Evolutionary conservation across 2,888 invertebrate genomes (phyloP).

Genomic region (Mythimna loreyi): DNA sequence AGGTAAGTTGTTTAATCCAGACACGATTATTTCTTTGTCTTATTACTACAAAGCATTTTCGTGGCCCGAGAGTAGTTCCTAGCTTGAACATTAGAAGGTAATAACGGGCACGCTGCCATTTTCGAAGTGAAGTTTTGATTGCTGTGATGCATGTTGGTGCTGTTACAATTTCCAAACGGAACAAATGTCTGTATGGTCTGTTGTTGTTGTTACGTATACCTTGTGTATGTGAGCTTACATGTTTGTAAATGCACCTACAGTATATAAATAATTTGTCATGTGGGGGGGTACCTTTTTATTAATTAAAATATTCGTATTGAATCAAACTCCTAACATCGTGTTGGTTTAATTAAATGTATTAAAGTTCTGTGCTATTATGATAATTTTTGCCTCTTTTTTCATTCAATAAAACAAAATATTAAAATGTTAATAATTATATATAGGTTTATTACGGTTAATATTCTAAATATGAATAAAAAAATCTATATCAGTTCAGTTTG

Average conservation of each 20-base stretch:
- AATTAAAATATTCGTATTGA: background rate
- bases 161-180: too few species aligned
- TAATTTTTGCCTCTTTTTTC: background rate
- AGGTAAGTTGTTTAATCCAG: conserved; percentile 33
- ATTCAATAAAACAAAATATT: background rate
- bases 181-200: too few species aligned
- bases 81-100: too few species aligned
- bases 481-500: background rate
- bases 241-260: too few species aligned
- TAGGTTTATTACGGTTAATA: background rate
- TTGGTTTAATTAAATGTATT: background rate
- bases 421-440: background rate
- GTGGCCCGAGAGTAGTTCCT: background rate
- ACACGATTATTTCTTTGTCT: background rate
- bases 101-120: background rate
- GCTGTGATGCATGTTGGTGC: too few species aligned
- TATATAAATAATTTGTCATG: too few species aligned
- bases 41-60: background rate
- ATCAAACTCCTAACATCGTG: background rate
- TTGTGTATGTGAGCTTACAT: too few species aligned
- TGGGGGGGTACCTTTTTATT: too few species aligned
- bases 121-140: background rate
- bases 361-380: background rate
- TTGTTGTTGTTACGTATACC: too few species aligned
- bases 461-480: background rate